Evolutionary conservation across 2,113 vertebrate genomes (phyloP), one percentile per base, ranked within the genome.

Genomic region (Platycercus adscitus): DNA sequence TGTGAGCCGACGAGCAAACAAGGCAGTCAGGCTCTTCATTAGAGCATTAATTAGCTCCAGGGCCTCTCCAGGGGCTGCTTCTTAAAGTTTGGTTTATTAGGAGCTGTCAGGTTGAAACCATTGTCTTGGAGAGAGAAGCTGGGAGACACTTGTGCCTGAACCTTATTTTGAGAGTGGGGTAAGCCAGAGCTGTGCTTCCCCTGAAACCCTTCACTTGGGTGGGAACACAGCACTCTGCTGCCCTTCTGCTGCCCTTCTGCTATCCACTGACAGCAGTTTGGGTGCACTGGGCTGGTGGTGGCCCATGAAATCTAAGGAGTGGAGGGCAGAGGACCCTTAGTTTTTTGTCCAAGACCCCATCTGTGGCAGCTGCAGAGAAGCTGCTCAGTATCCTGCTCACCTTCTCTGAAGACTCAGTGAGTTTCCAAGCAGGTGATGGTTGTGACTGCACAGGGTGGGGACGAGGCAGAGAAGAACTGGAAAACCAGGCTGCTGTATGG

Each of bases 21-120:
- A 95, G 65, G 84, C 70, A 95, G 81, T 84, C 75, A 53, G 61
- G 65, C 73, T 95, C 81, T 94, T 94, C 89, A 93, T 95, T 97
- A 89, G 83, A 85, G 41, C 63, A 77, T 93, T 97, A 95, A 96
- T 96, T 97, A 91, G 82, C 49, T 73, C 58, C 20, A 66, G 60
- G 39, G 8, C 11, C 60, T 95, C 92, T 94, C 89, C 43, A 72
- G 87, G 61, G 82, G 25, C 75, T 6, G 1, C 76, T 90, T 77
- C 15, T 1, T 92, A 80, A 91, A 92, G 49, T 95, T 93, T 73
- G 60, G 60, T 91, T 93, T 96, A 88, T 91, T 84, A 81, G 60
- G 41, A 91, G 18, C 66, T 92, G 68, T 96, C 83, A 92, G 19
- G 58, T 90, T 87, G 91, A 86, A 95, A 86, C 41, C 17, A 5